Conservation (phyloP, 1,140 invertebrate species). For the Myzus persicae region DNA sequence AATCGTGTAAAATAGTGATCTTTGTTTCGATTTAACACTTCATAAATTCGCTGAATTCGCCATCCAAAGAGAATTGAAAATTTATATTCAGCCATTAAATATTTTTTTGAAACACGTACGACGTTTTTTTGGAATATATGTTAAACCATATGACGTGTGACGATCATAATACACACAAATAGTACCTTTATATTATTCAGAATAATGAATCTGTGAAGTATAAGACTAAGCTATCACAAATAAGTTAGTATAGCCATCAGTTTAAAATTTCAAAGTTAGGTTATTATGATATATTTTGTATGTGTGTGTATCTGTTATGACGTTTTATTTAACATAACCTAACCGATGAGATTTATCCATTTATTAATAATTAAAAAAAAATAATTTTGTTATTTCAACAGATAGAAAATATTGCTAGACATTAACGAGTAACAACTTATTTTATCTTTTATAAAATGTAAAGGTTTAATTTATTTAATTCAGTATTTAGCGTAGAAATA, state of each 20-base stretch:
- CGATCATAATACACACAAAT: not conserved
- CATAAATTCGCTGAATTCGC: slow-evolving; percentile 8
- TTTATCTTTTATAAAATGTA: no score
- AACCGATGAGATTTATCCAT: no score
- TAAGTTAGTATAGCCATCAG: not conserved
- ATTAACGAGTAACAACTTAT: no score
- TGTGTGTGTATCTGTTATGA: no score
- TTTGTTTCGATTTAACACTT: slow-evolving; percentile 42
- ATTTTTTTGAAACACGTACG: not conserved
- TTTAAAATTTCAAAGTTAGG: not conserved
- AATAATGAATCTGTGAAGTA: not conserved
- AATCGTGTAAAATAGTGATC: slow-evolving; percentile 7
- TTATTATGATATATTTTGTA: no score
- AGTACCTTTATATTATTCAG: not conserved
- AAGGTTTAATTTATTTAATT: no score
- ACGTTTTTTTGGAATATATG: not conserved
- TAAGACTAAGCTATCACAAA: not conserved
- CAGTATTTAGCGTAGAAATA: no score
- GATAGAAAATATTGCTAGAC: no score
- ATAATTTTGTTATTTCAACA: not conserved
- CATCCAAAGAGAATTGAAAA: not conserved
- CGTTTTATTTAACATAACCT: no score
- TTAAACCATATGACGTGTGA: not conserved
- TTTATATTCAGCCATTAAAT: slow-evolving; percentile 20
- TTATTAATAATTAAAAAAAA: no score